phyloP scores from a whole-genome alignment of 2,888 invertebrate species.

The Noctua janthe region DNA sequence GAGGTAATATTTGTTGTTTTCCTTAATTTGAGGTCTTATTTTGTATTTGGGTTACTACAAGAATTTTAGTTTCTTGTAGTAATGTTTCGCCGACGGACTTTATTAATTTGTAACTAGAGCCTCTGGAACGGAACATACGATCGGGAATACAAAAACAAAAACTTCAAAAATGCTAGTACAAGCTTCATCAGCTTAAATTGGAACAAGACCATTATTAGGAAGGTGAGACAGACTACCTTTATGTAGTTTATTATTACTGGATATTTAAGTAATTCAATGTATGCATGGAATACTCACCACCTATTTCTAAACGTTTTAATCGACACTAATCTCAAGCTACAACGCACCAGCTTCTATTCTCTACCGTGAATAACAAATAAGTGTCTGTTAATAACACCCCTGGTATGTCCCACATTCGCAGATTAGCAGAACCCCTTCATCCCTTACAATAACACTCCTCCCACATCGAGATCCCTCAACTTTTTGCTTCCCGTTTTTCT shows the following conservation, averaged over 20 bases:
- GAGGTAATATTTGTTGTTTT: conserved; percentile 30
- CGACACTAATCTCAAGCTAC: not conserved
- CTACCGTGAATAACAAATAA: conserved; percentile 2
- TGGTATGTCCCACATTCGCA: conserved; percentile 3
- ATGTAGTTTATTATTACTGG: not conserved
- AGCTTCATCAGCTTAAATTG: not conserved
- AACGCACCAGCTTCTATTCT: not conserved
- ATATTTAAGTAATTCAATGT: not conserved
- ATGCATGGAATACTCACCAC: not conserved
- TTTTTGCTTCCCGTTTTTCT: conserved; percentile 58
- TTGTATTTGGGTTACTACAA: not conserved
- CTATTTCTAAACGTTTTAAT: not conserved
- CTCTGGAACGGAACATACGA: not conserved
- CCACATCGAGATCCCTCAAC: conserved; percentile 26
- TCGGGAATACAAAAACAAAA: not conserved
- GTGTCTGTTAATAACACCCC: not conserved
- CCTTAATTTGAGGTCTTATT: conserved; percentile 29
- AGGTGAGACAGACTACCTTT: not conserved
- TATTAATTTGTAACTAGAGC: not conserved
- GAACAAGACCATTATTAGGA: not conserved
- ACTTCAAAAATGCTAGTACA: not conserved
- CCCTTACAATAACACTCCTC: conserved; percentile 32
- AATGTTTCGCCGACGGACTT: not conserved
- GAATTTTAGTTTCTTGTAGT: not conserved
- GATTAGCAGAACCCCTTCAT: conserved; percentile 44